Evolutionary conservation across 2,113 vertebrate genomes (phyloP), one percentile per base, ranked within the genome.

Genomic region (Paralichthys olivaceus): DNA sequence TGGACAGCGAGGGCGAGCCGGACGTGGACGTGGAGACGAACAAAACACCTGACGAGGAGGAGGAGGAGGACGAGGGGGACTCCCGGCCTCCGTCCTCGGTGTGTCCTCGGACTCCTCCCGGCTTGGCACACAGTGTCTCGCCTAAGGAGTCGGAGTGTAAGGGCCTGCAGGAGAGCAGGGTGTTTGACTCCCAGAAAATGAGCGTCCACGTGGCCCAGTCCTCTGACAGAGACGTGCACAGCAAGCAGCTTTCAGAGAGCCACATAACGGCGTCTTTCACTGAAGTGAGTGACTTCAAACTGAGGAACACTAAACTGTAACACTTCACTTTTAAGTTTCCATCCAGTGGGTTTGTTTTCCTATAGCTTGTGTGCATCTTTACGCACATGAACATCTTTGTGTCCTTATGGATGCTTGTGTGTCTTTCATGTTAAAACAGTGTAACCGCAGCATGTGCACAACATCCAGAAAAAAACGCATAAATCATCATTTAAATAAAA

Each of bases 21-120:
- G 97, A 99, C 74, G 97, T 98, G 87, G 97, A 99, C 43, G 97
- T 99, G 61, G 97, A 97, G 84, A 96, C 96, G 25, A 94, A 96
- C 83, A 96, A 96, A 76, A 95, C 94, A 20, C 94, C 94, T 0
- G 96, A 96, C 32, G 95, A 96, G 0, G 96, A 96, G 1, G 90
- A 96, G 53, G 93, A 95, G 55, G 96, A 96, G 54, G 95, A 96
- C 1, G 96, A 96, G 5, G 85, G 37, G 12, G 37, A 40, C 37
- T 40, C 37, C 60, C 79, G 90, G 57, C 84, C 88, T 45, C 88
- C 91, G 69, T 84, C 93, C 53, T 90, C 91, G 17, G 90, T 85
- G 75, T 90, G 91, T 85, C 89, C 89, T 1, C 91, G 88, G 69
- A 93, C 90, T 72, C 91, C 92, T 3, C 80, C 90, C 13, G 89